Conservation (phyloP, 2,797 vertebrate genomes). For the Chloroceryle inda region DNA sequence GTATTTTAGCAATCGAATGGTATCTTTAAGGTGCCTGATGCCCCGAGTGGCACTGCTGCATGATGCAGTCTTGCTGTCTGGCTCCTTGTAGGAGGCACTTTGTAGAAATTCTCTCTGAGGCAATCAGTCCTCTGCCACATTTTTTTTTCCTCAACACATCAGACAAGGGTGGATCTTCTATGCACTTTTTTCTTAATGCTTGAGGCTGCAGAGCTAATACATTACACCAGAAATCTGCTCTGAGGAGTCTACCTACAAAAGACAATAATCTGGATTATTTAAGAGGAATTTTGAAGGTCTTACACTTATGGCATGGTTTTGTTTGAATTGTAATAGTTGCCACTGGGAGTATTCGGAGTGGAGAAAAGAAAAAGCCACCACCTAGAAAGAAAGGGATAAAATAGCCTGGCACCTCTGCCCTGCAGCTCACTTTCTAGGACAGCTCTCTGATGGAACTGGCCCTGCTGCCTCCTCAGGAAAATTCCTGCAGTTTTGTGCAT, state of each 20-base stretch:
- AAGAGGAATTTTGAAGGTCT: neutral
- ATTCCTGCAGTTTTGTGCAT: neutral
- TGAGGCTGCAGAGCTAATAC: neutral
- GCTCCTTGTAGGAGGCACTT: neutral
- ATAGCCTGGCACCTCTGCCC: neutral
- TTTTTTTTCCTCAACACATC: neutral
- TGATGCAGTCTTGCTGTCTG: neutral
- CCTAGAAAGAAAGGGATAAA: neutral
- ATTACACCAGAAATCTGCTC: neutral
- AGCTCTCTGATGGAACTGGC: neutral
- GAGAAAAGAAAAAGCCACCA: neutral
- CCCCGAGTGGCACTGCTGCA: neutral
- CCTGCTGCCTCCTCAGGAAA: conserved; percentile 25
- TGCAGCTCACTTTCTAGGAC: neutral
- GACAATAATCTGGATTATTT: neutral
- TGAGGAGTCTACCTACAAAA: neutral
- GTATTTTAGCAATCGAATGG: neutral
- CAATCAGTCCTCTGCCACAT: neutral
- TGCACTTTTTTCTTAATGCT: neutral
- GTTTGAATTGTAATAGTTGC: neutral
- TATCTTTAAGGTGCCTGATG: neutral
- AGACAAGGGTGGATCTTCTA: neutral
- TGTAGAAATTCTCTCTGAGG: neutral
- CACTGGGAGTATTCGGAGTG: neutral
- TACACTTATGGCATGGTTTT: neutral